Evolutionary conservation across 35 echinoderm and acorn worm genomes (phyloP).

Genomic region (Chiridota heheva): DNA sequence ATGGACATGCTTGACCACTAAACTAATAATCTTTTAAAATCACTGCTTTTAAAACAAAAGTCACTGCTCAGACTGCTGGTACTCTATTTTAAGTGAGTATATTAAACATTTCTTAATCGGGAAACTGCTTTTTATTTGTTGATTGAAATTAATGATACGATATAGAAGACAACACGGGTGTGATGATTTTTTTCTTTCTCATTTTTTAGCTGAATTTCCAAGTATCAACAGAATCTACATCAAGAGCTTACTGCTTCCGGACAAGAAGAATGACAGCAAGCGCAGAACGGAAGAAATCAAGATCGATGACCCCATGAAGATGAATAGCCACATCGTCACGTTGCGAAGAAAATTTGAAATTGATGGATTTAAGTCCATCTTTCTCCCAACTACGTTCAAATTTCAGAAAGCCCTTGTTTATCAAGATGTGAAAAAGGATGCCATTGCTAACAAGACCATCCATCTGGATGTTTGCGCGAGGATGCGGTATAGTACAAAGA

Average conservation of each 20-base stretch:
- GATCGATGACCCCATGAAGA: slow-evolving; percentile 65
- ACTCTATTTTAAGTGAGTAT: background rate
- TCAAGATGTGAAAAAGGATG: slow-evolving; percentile 76
- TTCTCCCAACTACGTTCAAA: slow-evolving; percentile 82
- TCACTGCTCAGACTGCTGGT: background rate
- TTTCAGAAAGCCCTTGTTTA: slow-evolving; percentile 87
- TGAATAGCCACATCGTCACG: slow-evolving; percentile 66
- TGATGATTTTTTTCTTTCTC: slow-evolving; percentile 14
- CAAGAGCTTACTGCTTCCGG: slow-evolving; percentile 78
- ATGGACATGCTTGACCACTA: no score
- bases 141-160: no score
- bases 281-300: slow-evolving; percentile 83
- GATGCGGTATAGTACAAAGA: slow-evolving; percentile 80
- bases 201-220: slow-evolving; percentile 76
- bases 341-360: slow-evolving; percentile 51
- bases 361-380: slow-evolving; percentile 90
- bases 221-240: slow-evolving; percentile 71
- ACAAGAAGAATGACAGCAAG: slow-evolving; percentile 93
- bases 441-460: slow-evolving; percentile 58
- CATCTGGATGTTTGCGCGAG: slow-evolving; percentile 83
- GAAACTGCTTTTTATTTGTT: background rate
- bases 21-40: no score
- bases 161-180: background rate
- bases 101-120: background rate
- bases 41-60: no score